These are phyloP conservation scores for Enteromius anoplus DNA, from an alignment of 2,797 vertebrate genomes.

Conservation along the genomic window DNA sequence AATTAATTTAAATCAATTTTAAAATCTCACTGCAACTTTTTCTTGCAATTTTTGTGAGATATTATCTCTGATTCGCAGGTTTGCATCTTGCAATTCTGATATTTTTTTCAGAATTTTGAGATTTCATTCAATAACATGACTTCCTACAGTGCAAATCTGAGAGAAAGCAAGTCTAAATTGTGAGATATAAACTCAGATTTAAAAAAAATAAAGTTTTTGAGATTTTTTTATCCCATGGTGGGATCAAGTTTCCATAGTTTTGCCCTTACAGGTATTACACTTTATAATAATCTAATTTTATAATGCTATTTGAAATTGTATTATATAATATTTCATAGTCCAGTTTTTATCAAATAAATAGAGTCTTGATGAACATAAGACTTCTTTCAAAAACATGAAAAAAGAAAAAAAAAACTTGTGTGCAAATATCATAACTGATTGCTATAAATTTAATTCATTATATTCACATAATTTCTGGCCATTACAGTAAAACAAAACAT, in stretches of 20 bases:
- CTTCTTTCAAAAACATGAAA: neutral
- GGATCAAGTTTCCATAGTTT: neutral
- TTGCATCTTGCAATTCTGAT: neutral
- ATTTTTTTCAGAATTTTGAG: neutral
- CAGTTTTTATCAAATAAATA: neutral
- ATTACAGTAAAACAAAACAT: neutral
- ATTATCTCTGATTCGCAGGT: neutral
- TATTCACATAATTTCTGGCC: neutral
- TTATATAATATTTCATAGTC: neutral
- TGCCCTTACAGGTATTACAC: neutral
- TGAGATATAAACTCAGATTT: too few relatives aligned
- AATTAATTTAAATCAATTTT: neutral
- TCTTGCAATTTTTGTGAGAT: neutral
- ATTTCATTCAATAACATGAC: neutral
- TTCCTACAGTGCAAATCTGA: neutral
- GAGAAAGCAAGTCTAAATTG: too few relatives aligned
- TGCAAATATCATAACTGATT: neutral
- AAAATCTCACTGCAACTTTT: neutral
- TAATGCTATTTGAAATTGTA: neutral
- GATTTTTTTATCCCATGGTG: too few relatives aligned
- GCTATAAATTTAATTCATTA: neutral
- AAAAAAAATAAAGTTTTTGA: too few relatives aligned
- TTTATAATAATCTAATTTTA: neutral
- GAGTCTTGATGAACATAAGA: neutral
- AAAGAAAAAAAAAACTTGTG: too few relatives aligned